Percentiles rank a stretch among this genome's conserved stretches.
Evolutionary conservation across 2,797 vertebrate genomes (phyloP).

Genomic region (Rhinophrynus dorsalis): DNA sequence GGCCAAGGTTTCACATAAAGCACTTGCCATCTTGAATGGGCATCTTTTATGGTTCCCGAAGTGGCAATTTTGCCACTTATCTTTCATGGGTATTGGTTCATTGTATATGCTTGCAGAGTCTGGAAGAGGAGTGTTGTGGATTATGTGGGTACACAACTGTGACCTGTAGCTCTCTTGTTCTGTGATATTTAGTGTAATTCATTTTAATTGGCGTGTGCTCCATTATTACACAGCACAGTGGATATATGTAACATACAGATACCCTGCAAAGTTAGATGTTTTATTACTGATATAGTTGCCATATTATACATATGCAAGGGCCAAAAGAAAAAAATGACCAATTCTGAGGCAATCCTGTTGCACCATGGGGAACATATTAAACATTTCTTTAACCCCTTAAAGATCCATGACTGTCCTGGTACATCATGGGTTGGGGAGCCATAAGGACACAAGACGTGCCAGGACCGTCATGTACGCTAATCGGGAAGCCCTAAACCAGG

Average conservation of each 20-base stretch:
- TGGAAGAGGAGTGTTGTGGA: neutral
- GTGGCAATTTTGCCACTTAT: neutral
- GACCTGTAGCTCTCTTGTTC: too few species aligned
- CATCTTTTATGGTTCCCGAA: neutral
- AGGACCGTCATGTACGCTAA: too few species aligned
- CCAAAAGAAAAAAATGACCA: too few species aligned
- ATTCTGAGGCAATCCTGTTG: too few species aligned
- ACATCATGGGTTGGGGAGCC: too few species aligned
- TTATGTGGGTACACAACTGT: neutral
- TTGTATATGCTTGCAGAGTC: neutral
- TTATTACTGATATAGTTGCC: neutral
- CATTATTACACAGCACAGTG: neutral
- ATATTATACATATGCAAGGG: too few species aligned
- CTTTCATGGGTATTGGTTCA: neutral
- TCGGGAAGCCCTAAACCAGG: too few species aligned
- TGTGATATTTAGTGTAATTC: too few species aligned
- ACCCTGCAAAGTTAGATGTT: conserved; percentile 19
- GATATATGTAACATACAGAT: neutral
- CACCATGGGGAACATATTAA: too few species aligned
- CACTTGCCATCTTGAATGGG: neutral
- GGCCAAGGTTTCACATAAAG: neutral
- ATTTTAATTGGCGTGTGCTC: neutral
- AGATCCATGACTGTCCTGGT: too few species aligned
- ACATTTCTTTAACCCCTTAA: too few species aligned
- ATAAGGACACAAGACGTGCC: too few species aligned